These are phyloP conservation scores for Tetragonisca angustula DNA, from an alignment of 2,888 invertebrate genomes.

Conservation along the genomic window DNA sequence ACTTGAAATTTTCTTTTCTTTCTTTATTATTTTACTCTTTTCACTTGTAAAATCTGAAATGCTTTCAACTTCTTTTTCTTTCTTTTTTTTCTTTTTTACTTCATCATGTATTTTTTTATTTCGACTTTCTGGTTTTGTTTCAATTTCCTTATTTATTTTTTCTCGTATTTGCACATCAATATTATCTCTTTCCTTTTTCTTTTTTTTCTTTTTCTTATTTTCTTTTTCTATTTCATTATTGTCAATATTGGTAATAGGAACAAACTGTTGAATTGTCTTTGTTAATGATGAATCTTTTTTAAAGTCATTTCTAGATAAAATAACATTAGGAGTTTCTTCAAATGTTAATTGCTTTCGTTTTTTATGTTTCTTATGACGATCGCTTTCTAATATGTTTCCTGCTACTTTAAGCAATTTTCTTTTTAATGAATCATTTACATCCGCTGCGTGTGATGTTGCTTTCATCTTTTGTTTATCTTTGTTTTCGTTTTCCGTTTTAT, in stretches of 20 bases:
- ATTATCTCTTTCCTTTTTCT: conserved; percentile 10
- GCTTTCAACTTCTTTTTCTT: background rate
- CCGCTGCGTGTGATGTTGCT: background rate
- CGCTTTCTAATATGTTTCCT: conserved; percentile 23
- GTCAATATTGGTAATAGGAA: background rate
- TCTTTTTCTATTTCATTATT: background rate
- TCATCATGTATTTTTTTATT: background rate
- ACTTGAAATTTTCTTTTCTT: background rate
- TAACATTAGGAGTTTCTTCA: background rate
- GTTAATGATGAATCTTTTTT: conserved; percentile 7
- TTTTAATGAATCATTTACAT: conserved; percentile 15
- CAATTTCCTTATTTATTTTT: background rate
- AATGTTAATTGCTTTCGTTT: conserved; percentile 56
- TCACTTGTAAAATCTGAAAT: background rate
- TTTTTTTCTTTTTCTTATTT: conserved; percentile 35
- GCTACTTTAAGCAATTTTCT: conserved; percentile 25
- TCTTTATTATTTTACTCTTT: background rate
- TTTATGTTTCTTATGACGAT: conserved; percentile 52
- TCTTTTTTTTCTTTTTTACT: conserved; percentile 26
- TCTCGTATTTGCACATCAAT: background rate
- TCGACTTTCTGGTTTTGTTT: background rate
- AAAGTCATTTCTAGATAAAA: background rate
- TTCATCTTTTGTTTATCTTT: background rate
- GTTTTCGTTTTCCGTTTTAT: background rate
- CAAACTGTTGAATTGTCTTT: background rate